phyloP scores from a whole-genome alignment of 1,140 invertebrate genomes.

The Temnothorax curvispinosus region DNA sequence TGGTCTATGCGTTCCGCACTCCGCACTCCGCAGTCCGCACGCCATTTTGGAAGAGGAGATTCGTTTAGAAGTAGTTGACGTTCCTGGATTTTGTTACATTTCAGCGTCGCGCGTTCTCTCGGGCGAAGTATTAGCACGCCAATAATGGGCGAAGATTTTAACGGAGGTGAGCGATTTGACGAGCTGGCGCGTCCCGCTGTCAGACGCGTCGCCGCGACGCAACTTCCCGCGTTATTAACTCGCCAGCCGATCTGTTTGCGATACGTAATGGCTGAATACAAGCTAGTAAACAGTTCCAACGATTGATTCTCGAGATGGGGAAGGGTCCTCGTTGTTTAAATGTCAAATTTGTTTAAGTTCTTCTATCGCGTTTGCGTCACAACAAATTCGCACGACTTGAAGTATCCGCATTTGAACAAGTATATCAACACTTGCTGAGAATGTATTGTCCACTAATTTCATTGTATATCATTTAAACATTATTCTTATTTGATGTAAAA shows the following conservation, averaged over 20 bases:
- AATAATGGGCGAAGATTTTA: slow-evolving; percentile 83
- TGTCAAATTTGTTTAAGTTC: not conserved
- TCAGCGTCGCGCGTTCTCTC: not conserved
- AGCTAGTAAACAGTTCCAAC: slow-evolving; percentile 52
- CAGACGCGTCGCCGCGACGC: not conserved
- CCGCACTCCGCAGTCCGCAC: not conserved
- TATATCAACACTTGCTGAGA: not conserved
- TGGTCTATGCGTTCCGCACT: too few species aligned
- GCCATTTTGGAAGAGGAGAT: slow-evolving; percentile 68
- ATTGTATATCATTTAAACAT: not conserved
- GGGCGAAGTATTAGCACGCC: not conserved
- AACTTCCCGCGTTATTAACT: slow-evolving; percentile 57
- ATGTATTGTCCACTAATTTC: slow-evolving; percentile 5
- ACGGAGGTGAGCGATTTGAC: slow-evolving; percentile 78
- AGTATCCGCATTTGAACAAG: not conserved
- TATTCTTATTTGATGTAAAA: not conserved
- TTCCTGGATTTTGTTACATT: slow-evolving; percentile 11
- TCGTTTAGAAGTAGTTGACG: slow-evolving; percentile 55
- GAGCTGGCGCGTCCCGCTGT: not conserved
- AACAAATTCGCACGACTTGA: not conserved
- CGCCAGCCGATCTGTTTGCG: slow-evolving; percentile 33
- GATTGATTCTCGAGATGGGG: not conserved
- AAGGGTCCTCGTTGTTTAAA: not conserved
- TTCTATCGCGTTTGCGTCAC: not conserved
- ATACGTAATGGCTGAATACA: slow-evolving; percentile 64